These are phyloP conservation scores for Drosophila meridionalis DNA, from an alignment of 2,888 invertebrate species.

Conservation along the genomic window DNA sequence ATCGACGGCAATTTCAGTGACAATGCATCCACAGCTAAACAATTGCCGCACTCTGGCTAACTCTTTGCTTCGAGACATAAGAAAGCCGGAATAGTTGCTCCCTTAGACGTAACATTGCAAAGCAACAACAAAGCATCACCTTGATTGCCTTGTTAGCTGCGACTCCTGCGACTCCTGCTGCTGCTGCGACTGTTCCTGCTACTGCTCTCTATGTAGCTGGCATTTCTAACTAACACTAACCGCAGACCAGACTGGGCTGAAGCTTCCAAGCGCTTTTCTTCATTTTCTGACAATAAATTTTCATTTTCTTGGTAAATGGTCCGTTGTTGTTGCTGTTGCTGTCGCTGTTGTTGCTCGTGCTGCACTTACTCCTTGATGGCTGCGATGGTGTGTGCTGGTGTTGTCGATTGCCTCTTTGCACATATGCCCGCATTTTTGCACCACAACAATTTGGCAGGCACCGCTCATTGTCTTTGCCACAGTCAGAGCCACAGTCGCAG, in stretches of 20 bases:
- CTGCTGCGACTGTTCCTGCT: constrained; percentile 20
- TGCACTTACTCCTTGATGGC: constrained; percentile 63
- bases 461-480: constrained; percentile 72
- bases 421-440: constrained; percentile 80
- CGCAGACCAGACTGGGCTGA: constrained; percentile 38
- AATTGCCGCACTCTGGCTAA: constrained; percentile 35
- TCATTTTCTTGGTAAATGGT: constrained; percentile 82
- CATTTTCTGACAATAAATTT: constrained; percentile 82
- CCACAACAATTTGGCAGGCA: constrained; percentile 76
- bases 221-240: constrained; percentile 55
- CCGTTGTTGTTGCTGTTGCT: constrained; percentile 39
- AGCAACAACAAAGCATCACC: constrained; percentile 69
- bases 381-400: constrained; percentile 51
- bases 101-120: constrained; percentile 24
- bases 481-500: constrained; percentile 20
- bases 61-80: constrained; percentile 47
- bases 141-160: constrained; percentile 68
- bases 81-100: constrained; percentile 48
- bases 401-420: constrained; percentile 83
- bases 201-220: constrained; percentile 19
- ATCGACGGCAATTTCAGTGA: constrained; percentile 62
- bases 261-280: constrained; percentile 64
- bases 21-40: constrained; percentile 59
- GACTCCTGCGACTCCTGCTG: constrained; percentile 18
- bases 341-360: constrained; percentile 29